These are phyloP conservation scores for Scomber scombrus DNA, from an alignment of 2,113 vertebrate genomes.

Conservation along the genomic window DNA sequence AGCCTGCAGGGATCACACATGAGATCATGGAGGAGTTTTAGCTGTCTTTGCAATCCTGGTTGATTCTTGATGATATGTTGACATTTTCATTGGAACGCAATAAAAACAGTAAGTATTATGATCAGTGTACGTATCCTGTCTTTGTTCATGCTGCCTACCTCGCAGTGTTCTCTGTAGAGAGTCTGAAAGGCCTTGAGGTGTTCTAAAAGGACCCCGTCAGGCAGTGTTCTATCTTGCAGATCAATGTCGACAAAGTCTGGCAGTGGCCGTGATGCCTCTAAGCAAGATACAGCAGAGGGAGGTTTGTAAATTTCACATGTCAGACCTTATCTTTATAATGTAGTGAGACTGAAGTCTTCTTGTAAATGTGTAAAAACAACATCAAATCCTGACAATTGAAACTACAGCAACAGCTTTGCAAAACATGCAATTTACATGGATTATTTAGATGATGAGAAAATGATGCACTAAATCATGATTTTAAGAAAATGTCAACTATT, in stretches of 20 bases:
- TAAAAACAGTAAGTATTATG: not conserved
- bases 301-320: not conserved
- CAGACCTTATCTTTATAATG: not conserved
- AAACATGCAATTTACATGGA: too few relatives aligned
- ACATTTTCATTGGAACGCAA: too few relatives aligned
- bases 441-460: too few relatives aligned
- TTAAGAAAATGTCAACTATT: too few relatives aligned
- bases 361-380: too few relatives aligned
- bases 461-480: too few relatives aligned
- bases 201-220: conserved; percentile 86
- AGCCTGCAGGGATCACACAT: conserved; percentile 79
- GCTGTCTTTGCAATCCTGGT: too few relatives aligned
- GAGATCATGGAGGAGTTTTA: not conserved
- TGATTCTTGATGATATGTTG: too few relatives aligned
- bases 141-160: conserved; percentile 81
- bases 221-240: conserved; percentile 85
- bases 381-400: too few relatives aligned
- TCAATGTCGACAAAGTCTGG: conserved; percentile 90
- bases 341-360: too few relatives aligned
- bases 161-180: conserved; percentile 94
- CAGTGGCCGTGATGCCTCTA: conserved; percentile 89
- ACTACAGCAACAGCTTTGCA: too few relatives aligned
- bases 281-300: conserved; percentile 19
- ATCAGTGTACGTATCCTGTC: not conserved
- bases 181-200: conserved; percentile 90